phyloP scores from a whole-genome alignment of 2,888 invertebrate species.

The Tinea semifulvella region DNA sequence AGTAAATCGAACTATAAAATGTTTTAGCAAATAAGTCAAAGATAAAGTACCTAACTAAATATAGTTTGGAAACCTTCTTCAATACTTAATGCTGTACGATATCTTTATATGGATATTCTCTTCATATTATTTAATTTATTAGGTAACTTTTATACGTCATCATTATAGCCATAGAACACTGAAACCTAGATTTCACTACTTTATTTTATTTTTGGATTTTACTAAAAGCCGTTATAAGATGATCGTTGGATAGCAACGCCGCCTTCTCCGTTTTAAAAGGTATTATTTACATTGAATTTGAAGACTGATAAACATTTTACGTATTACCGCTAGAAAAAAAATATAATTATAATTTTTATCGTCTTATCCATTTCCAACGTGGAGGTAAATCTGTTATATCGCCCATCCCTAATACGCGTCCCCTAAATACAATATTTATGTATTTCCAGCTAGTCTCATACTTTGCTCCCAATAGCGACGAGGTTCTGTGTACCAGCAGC shows the following conservation, averaged over 20 bases:
- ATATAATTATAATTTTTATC: neutral
- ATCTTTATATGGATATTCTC: neutral
- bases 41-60: constrained; percentile 8
- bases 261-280: too few relatives aligned
- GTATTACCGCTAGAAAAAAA: neutral
- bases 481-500: constrained; percentile 27
- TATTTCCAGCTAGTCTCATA: constrained; percentile 62
- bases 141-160: too few relatives aligned
- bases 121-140: neutral
- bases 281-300: too few relatives aligned
- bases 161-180: too few relatives aligned
- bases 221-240: too few relatives aligned
- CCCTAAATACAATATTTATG: constrained; percentile 64
- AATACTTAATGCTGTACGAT: neutral
- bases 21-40: constrained; percentile 5
- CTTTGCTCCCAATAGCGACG: constrained; percentile 47
- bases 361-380: constrained; percentile 9
- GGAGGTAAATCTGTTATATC: constrained; percentile 11
- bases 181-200: too few relatives aligned
- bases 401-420: constrained; percentile 32
- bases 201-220: too few relatives aligned
- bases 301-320: too few relatives aligned
- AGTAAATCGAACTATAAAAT: constrained; percentile 1
- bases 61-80: constrained; percentile 5
- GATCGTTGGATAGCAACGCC: too few relatives aligned